Conservation (phyloP, 2,888 invertebrate species). For the Onchidella celtica region DNA sequence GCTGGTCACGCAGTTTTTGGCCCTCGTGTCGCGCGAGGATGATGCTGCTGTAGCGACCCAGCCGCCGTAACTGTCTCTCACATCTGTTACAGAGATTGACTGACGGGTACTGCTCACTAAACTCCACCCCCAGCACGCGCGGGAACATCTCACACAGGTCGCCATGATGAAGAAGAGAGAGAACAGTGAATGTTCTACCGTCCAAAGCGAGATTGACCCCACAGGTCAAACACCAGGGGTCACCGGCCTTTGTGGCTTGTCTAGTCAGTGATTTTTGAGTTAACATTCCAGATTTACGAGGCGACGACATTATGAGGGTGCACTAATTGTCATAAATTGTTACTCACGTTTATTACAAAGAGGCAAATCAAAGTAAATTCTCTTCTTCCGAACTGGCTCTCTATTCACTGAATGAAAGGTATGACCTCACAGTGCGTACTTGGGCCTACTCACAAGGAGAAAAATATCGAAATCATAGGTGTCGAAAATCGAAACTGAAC, state of each 20-base stretch:
- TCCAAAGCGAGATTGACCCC: slow-evolving; percentile 27
- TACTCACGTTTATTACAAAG: neutral
- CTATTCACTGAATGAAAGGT: too few relatives aligned
- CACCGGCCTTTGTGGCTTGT: neutral
- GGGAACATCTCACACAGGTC: slow-evolving; percentile 34
- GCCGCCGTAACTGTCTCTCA: slow-evolving; percentile 39
- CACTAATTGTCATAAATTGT: neutral
- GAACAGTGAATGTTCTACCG: slow-evolving; percentile 2
- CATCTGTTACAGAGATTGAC: slow-evolving; percentile 44
- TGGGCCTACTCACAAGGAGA: too few relatives aligned
- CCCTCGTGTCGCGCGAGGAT: slow-evolving; percentile 38
- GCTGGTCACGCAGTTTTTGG: slow-evolving; percentile 3
- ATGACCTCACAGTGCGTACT: too few relatives aligned
- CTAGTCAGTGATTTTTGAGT: neutral
- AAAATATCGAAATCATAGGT: too few relatives aligned
- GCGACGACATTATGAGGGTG: neutral
- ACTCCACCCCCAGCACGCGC: slow-evolving; percentile 38
- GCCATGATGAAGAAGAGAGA: neutral
- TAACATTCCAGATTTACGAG: neutral
- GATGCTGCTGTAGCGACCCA: slow-evolving; percentile 32
- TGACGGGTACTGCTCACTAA: slow-evolving; percentile 8
- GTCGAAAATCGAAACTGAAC: too few relatives aligned
- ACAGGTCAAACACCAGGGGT: slow-evolving; percentile 46
- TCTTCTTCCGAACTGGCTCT: neutral
- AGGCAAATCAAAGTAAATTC: neutral